These are phyloP conservation scores for Chaetodon trifascialis DNA, from an alignment of 2,113 vertebrate genomes.

Conservation along the genomic window DNA sequence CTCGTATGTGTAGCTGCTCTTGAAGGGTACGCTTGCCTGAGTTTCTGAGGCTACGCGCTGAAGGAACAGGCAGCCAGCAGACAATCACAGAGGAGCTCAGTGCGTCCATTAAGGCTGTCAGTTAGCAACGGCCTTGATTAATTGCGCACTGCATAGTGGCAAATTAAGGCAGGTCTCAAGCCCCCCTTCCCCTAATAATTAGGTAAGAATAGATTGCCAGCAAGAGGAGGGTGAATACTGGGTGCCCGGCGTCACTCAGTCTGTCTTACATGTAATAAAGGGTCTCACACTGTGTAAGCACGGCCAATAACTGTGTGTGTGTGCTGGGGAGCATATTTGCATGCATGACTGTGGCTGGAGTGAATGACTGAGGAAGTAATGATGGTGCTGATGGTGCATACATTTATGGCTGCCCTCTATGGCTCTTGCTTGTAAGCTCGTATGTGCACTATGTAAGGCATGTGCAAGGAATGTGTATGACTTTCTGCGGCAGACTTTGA, in stretches of 20 bases:
- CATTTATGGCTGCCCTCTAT: slow-evolving; percentile 30
- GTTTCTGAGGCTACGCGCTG: slow-evolving; percentile 49
- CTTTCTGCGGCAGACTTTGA: background rate
- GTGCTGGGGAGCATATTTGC: slow-evolving; percentile 27
- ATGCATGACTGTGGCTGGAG: slow-evolving; percentile 39
- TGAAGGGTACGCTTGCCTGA: slow-evolving; percentile 77
- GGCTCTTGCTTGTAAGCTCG: slow-evolving; percentile 6
- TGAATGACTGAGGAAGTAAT: slow-evolving; percentile 30
- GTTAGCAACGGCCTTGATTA: slow-evolving; percentile 77
- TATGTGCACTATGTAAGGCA: background rate
- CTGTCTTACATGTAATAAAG: slow-evolving; percentile 64
- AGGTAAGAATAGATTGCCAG: slow-evolving; percentile 79
- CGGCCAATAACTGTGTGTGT: slow-evolving; percentile 39
- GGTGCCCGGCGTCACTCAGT: slow-evolving; percentile 42
- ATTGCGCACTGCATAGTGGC: slow-evolving; percentile 75
- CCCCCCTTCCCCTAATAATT: slow-evolving; percentile 74
- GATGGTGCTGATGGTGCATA: slow-evolving; percentile 33
- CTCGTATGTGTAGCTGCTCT: slow-evolving; percentile 59
- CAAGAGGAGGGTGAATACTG: slow-evolving; percentile 58
- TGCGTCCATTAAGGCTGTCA: slow-evolving; percentile 81
- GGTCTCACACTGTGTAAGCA: slow-evolving; percentile 51
- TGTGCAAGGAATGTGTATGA: background rate
- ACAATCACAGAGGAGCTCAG: slow-evolving; percentile 76
- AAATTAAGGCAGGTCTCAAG: slow-evolving; percentile 79
- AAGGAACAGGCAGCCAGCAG: slow-evolving; percentile 73